Conservation (phyloP, 2,797 vertebrate species). For the Etheostoma perlongum region DNA sequence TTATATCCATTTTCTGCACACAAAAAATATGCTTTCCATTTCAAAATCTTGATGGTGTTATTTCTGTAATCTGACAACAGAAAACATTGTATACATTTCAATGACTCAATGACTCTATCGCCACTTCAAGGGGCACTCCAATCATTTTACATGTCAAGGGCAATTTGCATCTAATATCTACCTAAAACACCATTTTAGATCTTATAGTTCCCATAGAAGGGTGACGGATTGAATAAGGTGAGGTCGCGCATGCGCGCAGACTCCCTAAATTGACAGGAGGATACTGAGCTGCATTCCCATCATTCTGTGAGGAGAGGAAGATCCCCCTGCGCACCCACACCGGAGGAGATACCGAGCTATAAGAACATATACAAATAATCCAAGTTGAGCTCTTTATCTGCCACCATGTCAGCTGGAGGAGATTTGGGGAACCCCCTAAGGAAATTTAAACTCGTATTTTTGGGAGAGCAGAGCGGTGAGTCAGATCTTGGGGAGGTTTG, state of each 20-base stretch:
- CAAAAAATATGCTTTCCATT: background rate
- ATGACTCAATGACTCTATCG: background rate
- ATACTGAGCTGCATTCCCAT: conserved; percentile 85
- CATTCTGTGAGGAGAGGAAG: conserved; percentile 82
- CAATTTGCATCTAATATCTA: background rate
- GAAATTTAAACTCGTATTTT: conserved; percentile 96
- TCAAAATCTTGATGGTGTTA: background rate
- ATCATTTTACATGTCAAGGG: too few relatives aligned
- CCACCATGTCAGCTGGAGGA: conserved; percentile 91
- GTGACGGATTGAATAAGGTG: conserved; percentile 80
- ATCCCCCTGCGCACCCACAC: conserved; percentile 73
- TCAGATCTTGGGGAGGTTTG: conserved; percentile 57
- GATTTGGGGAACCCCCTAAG: conserved; percentile 94
- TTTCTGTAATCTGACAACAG: conserved; percentile 4
- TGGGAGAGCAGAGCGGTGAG: conserved; percentile 96
- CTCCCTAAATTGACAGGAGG: conserved; percentile 74
- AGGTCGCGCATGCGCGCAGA: conserved; percentile 84
- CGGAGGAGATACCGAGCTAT: conserved; percentile 67
- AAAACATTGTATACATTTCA: background rate
- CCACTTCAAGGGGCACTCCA: background rate
- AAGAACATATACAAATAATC: conserved; percentile 57
- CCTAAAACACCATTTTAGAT: background rate
- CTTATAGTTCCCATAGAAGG: conserved; percentile 48
- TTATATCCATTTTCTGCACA: background rate
- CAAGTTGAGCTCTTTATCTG: conserved; percentile 67